Evolutionary conservation across 2,113 vertebrate genomes (phyloP), one percentile per base, ranked within the genome.

Genomic region (Gambusia holbrooki): DNA sequence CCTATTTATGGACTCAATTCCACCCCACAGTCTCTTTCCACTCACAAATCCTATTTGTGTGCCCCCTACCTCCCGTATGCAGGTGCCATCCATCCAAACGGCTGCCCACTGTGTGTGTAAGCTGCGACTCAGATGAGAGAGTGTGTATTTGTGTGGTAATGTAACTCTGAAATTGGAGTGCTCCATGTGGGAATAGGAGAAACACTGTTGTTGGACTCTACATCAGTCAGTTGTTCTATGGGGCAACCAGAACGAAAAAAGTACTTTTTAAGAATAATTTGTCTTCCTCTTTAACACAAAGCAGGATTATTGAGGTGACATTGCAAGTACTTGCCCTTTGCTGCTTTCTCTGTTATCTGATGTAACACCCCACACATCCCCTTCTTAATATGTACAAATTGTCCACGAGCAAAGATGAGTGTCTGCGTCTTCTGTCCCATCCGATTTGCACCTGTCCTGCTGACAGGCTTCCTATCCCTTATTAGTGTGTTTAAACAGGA

Each of bases 401-500:
- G 54, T 68, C 72, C 30, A 35, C 19, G 58, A 72, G 83, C 62
- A 66, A 75, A 81, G 66, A 84, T 82, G 73, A 83, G 79, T 61
- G 82, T 89, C 80, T 85, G 80, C 80, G 82, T 87, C 83, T 88
- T 85, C 82, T 81, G 92, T 93, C 92, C 68, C 27, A 7, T 90
- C 84, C 63, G 74, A 93, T 93, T 87, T 89, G 69, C 76, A 82
- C 71, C 84, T n/a, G 85, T 74, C 81, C 74, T 80, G 3, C 27
- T 86, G 92, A 93, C 85, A 79, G 72, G 78, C 80, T 83, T 90
- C 91, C 94, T 92, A 92, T 92, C 84, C 87, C 74, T 88, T 81
- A 90, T 94, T 94, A 93, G 91, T 93, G 84, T 88, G 71, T 90
- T 93, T 93, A 93, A 93, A 89, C 84, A 92, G 90, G 92, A 93